Evolutionary conservation across 2,888 invertebrate species (phyloP), one percentile per base, ranked within the genome.

Genomic region (Venusia cambrica): DNA sequence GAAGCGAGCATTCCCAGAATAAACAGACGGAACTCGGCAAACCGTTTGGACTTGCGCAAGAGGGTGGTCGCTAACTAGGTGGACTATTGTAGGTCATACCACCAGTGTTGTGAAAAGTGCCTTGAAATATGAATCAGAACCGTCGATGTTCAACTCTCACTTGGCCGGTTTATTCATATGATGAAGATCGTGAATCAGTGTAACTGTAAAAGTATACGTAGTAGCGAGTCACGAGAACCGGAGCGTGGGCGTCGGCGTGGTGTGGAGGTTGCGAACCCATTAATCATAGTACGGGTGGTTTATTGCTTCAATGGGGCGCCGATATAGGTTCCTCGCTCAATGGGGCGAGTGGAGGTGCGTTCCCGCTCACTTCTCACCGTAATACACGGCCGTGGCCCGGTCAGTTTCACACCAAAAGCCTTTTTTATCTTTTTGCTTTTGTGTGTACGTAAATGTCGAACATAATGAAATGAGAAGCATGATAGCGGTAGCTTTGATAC

Each of bases 261-360:
- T 58, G 52, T 53, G 65, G 62, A 69, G 67, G 66, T 66, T 66
- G 66, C 56, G 55, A 54, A 48, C 43, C 57, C 73, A 81, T 83
- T 80, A 75, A 81, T 84, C 81, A 84, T 79, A 70, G 62, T 71
- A 67, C 63, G 58, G 64, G 55, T 65, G 62, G 63, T 79, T 80
- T 79, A 81, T 79, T 72, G 73, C 73, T 73, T 73, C 67, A 76
- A 77, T 76, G 71, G 74, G 63, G 66, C 51, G 57, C 59, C 67
- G 65, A 71, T 70, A 65, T 62, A 62, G 55, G 45, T 49, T 69
- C 60, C 62, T 57, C 47, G 51, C 54, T 66, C 57, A 70, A 71
- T 62, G 59, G 58, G 42, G 45, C 51, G 59, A 51, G 47, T 45
- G 47, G 47, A 52, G 43, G 45, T 42, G 24, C 38, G 22, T 21